Evolutionary conservation across 1,140 invertebrate species (phyloP).

Genomic region (Zaprionus ornatus): DNA sequence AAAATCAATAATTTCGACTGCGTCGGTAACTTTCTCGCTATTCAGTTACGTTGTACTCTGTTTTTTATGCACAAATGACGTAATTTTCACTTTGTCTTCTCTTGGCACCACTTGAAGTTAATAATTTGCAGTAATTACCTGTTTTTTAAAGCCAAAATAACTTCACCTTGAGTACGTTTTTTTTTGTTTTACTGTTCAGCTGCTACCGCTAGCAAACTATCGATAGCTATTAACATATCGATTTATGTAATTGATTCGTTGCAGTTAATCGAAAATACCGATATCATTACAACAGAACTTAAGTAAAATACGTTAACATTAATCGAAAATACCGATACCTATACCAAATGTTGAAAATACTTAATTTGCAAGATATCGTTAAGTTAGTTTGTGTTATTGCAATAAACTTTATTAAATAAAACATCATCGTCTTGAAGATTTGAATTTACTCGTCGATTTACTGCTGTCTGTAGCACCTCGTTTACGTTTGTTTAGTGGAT

Average conservation of each 20-base stretch:
- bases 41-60: not conserved
- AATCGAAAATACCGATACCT: not conserved
- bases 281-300: not conserved
- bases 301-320: not conserved
- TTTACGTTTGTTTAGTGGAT: slow-evolving; percentile 96
- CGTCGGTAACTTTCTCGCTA: slow-evolving; percentile 27
- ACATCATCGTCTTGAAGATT: slow-evolving; percentile 33
- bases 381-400: not conserved
- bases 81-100: slow-evolving; percentile 23
- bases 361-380: not conserved
- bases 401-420: slow-evolving; percentile 10
- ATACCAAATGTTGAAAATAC: not conserved
- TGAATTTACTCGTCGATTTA: slow-evolving; percentile 37
- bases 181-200: slow-evolving; percentile 59
- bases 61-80: slow-evolving; percentile 19
- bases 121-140: slow-evolving; percentile 63
- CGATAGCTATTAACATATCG: slow-evolving; percentile 15
- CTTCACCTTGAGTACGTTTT: slow-evolving; percentile 72
- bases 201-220: slow-evolving; percentile 36
- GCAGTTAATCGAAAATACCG: slow-evolving; percentile 19
- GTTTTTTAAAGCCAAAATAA: slow-evolving; percentile 73
- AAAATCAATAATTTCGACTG: slow-evolving; percentile 70
- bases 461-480: slow-evolving; percentile 85
- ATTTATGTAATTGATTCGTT: not conserved
- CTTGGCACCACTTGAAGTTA: slow-evolving; percentile 2